phyloP scores from a whole-genome alignment of 2,888 invertebrate genomes.

The Drosophila parthenogenetica region DNA sequence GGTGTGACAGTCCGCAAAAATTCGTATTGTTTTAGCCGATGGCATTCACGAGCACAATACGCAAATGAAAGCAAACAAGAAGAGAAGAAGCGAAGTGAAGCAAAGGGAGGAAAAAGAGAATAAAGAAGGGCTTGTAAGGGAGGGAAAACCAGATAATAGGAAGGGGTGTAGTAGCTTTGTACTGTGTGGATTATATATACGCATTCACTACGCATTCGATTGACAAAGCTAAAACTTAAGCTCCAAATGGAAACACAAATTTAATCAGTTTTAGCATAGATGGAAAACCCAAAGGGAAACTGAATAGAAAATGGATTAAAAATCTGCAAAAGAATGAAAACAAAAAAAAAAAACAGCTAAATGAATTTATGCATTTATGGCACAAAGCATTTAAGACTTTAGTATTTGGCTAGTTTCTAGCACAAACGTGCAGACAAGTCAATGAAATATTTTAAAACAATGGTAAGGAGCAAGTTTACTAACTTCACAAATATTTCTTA shows the following conservation, averaged over 20 bases:
- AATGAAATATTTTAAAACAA: no score
- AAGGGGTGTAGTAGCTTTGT: no score
- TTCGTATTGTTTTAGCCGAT: conserved; percentile 47
- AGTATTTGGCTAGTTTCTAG: no score
- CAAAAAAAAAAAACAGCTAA: neutral
- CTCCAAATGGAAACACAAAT: conserved; percentile 9
- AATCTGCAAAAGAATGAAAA: neutral
- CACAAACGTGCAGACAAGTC: no score
- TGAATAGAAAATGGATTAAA: neutral
- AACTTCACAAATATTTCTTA: no score
- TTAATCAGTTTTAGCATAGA: conserved; percentile 9
- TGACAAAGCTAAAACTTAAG: conserved; percentile 3
- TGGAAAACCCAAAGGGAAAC: neutral
- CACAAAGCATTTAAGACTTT: no score
- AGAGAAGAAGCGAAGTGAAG: neutral
- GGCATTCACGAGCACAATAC: conserved; percentile 21
- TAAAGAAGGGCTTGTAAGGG: neutral
- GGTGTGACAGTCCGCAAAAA: conserved; percentile 44
- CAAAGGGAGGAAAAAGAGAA: neutral
- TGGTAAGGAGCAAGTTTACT: no score
- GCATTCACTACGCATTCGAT: conserved; percentile 1
- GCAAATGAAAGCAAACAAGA: conserved; percentile 5
- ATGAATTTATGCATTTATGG: neutral
- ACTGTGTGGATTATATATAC: neutral
- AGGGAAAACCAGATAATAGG: neutral